phyloP scores from a whole-genome alignment of 2,888 invertebrate genomes.

The Caenorhabditis japonica region DNA sequence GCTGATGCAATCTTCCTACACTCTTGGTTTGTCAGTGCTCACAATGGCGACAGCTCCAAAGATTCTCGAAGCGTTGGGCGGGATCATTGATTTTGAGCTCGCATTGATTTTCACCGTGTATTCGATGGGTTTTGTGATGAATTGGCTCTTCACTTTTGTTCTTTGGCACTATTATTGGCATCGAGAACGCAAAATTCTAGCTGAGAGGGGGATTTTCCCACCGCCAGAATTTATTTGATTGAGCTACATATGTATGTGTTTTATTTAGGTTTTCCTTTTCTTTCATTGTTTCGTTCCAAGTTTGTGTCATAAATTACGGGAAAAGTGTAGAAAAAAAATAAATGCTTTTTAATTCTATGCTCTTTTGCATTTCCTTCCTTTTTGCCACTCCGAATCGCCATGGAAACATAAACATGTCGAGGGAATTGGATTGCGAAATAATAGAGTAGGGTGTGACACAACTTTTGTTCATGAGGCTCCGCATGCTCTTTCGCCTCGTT shows the following conservation, averaged over 20 bases:
- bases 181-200: constrained; percentile 53
- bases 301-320: background rate
- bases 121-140: constrained; percentile 55
- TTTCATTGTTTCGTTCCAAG: too few species aligned
- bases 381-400: constrained; percentile 20
- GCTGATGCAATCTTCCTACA: constrained; percentile 76
- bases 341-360: too few species aligned
- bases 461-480: constrained; percentile 17
- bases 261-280: too few species aligned
- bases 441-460: constrained; percentile 7
- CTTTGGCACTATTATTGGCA: constrained; percentile 73
- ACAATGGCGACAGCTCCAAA: constrained; percentile 77
- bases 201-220: constrained; percentile 47
- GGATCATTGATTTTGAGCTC: constrained; percentile 56
- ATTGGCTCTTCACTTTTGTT: constrained; percentile 67
- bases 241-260: too few species aligned
- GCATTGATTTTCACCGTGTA: constrained; percentile 53
- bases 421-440: constrained; percentile 36
- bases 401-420: constrained; percentile 26
- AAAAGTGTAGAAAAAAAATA: background rate
- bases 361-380: too few species aligned
- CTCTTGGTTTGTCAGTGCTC: constrained; percentile 75
- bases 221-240: constrained; percentile 46
- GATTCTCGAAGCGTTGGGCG: constrained; percentile 68
- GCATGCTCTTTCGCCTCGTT: constrained; percentile 27